Evolutionary conservation across 2,113 vertebrate genomes (phyloP).

Genomic region (Syrmaticus mikado): DNA sequence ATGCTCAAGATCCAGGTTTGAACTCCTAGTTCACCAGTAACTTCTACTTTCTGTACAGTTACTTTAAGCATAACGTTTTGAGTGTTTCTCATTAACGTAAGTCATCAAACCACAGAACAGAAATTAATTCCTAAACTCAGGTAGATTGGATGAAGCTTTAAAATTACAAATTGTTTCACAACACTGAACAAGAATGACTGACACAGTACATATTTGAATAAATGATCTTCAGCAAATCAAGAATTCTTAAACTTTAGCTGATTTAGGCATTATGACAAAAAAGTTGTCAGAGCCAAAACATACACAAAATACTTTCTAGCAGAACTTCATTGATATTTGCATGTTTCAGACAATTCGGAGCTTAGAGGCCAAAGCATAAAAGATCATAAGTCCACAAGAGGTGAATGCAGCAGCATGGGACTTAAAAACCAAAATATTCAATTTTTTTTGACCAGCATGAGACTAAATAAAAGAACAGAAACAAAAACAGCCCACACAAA

Average conservation of each 20-base stretch:
- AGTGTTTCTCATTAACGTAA: background rate
- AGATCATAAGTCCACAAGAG: background rate
- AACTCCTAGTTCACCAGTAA: background rate
- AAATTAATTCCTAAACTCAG: background rate
- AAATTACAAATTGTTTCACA: background rate
- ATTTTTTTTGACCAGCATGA: accelerated
- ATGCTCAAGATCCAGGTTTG: background rate
- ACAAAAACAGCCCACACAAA: background rate
- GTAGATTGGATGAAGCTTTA: background rate
- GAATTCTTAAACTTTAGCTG: background rate
- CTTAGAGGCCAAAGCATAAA: background rate
- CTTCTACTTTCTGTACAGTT: no score
- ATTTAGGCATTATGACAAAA: background rate
- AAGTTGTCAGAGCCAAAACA: background rate
- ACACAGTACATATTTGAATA: background rate
- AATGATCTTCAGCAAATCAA: background rate
- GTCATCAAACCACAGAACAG: background rate
- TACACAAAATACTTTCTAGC: background rate
- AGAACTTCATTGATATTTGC: background rate
- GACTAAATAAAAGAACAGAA: background rate
- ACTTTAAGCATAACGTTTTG: background rate
- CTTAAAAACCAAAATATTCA: accelerated
- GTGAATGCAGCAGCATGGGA: background rate
- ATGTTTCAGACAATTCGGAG: background rate
- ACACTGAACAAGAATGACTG: background rate